Evolutionary conservation across 2,888 invertebrate species (phyloP), one percentile per base, ranked within the genome.

Genomic region (Drosophila merina): DNA sequence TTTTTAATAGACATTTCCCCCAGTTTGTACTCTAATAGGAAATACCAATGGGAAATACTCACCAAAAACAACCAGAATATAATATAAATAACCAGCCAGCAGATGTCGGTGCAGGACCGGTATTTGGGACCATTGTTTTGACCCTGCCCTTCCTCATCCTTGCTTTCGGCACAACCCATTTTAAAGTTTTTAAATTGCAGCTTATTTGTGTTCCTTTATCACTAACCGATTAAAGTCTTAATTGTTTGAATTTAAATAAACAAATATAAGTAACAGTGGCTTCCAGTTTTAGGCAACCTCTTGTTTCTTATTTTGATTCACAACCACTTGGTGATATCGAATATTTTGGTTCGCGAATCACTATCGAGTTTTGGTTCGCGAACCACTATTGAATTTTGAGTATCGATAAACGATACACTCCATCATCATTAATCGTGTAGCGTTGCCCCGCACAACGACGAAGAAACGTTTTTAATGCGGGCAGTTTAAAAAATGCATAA

Each of bases 11-110:
- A 52, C 26, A 33, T 12, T 28, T 28, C 8, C 20, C 2, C 12
- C 26, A 40, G 14, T 7, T 20, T 12, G 12, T 42, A 26, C 10
- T 6, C 8, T 28, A 12, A 10, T 20, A n/a, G 28, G 6, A 8
- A 9, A 30, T 36, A 38, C 26, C 14, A 1, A 31, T 6, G 33
- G 4, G 10, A 36, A 40, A 51, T 54, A 71, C 48, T 92, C 93
- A 97, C 97, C 97, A 97, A 95, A 77, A 96, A 92, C 89, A 95
- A 94, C 96, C 96, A 96, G 92, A 97, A 97, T 57, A 95, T 89
- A 76, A 96, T 93, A 89, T 95, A 97, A 87, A 96, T 92, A 88
- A 95, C 93, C 44, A 97, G 93, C 96, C 96, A 97, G 77, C 96
- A 93, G 8, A 96, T 93, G 92, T 97, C 97, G 3, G 97, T 97